Percentiles rank a stretch among this genome's conserved stretches.
Evolutionary conservation across 2,113 vertebrate species (phyloP).

Genomic region (Poecilia latipinna): DNA sequence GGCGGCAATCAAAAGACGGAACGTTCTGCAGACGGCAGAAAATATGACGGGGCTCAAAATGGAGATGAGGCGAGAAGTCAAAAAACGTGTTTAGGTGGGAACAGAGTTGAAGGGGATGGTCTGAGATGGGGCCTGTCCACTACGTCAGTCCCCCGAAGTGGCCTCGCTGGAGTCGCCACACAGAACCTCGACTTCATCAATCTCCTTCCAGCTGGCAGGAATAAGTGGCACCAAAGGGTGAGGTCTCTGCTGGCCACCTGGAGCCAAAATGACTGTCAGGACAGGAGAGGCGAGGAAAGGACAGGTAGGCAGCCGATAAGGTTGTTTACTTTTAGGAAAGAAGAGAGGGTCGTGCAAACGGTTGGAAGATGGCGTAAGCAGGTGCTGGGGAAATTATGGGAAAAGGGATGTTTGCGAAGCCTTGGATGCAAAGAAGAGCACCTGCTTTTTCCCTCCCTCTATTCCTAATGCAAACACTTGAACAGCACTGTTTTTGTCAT

Average conservation of each 20-base stretch:
- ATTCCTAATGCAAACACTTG: constrained; percentile 22
- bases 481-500: constrained; percentile 35
- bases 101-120: constrained; percentile 32
- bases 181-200: constrained; percentile 70
- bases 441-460: constrained; percentile 10
- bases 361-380: constrained; percentile 2
- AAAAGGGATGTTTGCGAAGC: constrained; percentile 8
- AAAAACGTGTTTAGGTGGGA: neutral
- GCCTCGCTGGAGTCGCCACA: constrained; percentile 40
- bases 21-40: neutral
- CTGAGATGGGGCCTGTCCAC: constrained; percentile 68
- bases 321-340: constrained; percentile 17
- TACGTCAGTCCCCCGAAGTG: constrained; percentile 42
- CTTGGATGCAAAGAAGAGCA: constrained; percentile 23
- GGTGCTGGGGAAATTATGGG: constrained; percentile 15
- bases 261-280: constrained; percentile 59
- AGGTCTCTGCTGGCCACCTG: constrained; percentile 35
- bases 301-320: constrained; percentile 17
- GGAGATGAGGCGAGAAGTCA: constrained; percentile 9
- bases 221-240: constrained; percentile 53
- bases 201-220: constrained; percentile 61
- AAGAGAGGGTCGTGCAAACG: neutral
- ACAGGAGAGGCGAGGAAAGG: constrained; percentile 18
- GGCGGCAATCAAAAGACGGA: constrained; percentile 40
- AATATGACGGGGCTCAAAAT: constrained; percentile 5